Evolutionary conservation across 2,888 invertebrate species (phyloP).

Genomic region (Spicauda simplicius): DNA sequence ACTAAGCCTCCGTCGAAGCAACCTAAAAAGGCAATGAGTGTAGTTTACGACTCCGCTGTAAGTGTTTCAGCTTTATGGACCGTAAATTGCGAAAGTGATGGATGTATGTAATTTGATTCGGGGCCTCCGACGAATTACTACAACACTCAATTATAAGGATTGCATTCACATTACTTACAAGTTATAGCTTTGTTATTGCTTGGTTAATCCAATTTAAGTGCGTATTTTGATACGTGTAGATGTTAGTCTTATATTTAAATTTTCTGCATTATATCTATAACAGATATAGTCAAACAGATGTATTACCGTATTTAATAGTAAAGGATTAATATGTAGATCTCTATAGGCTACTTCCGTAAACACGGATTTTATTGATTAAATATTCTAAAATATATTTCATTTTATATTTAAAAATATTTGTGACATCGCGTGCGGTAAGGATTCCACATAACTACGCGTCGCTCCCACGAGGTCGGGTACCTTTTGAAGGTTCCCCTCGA

Average conservation of each 20-base stretch:
- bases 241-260: neutral
- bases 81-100: conserved; percentile 40
- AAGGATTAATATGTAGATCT: too few relatives aligned
- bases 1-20: conserved; percentile 22
- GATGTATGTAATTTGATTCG: conserved; percentile 36
- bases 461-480: too few relatives aligned
- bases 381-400: too few relatives aligned
- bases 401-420: too few relatives aligned
- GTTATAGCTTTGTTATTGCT: conserved; percentile 16
- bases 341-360: too few relatives aligned
- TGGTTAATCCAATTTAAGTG: conserved; percentile 10
- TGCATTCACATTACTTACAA: neutral
- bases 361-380: too few relatives aligned
- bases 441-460: too few relatives aligned
- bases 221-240: neutral
- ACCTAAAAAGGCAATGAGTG: conserved; percentile 42
- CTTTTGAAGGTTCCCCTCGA: too few relatives aligned
- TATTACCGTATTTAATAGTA: too few relatives aligned
- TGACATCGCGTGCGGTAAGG: too few relatives aligned
- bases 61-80: conserved; percentile 42
- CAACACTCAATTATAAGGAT: conserved; percentile 34
- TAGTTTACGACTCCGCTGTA: conserved; percentile 38
- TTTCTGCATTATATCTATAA: too few relatives aligned
- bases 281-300: too few relatives aligned
- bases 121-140: conserved; percentile 24